A percentile compares a stretch with the other conserved stretches of the same genome.
These are phyloP conservation scores for human DNA, from an alignment of 2,113 vertebrate species.

Conservation along the genomic window DNA sequence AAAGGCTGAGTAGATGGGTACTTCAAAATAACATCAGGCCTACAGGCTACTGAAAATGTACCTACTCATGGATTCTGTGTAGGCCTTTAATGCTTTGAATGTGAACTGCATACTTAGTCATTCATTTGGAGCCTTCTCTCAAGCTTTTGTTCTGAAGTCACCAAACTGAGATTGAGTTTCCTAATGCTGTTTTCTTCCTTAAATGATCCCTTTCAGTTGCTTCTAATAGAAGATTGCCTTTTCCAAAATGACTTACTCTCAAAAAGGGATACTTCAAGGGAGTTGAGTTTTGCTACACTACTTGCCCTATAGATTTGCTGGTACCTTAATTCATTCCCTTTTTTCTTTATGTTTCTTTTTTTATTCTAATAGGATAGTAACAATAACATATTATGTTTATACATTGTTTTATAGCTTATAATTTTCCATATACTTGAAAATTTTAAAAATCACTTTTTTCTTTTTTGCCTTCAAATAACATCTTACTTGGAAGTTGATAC, in stretches of 20 bases:
- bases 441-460: not conserved
- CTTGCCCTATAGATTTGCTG: not conserved
- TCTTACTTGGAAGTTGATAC: not conserved
- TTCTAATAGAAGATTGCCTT: not conserved
- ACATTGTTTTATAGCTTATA: not conserved
- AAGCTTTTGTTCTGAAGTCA: conserved; percentile 18
- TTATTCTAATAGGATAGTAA: not conserved
- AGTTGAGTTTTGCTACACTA: not conserved
- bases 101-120: not conserved
- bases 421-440: not conserved
- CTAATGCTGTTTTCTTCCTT: not conserved
- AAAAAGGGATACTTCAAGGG: not conserved
- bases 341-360: not conserved
- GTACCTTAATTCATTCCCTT: not conserved
- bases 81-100: not conserved
- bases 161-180: not conserved
- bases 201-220: not conserved
- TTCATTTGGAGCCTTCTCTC: not conserved
- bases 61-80: not conserved
- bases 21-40: not conserved
- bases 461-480: not conserved
- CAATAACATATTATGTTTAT: not conserved
- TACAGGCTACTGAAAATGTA: not conserved
- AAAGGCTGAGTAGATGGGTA: not conserved
- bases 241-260: not conserved